phyloP scores from a whole-genome alignment of 2,113 vertebrate species.

The Origma solitaria region DNA sequence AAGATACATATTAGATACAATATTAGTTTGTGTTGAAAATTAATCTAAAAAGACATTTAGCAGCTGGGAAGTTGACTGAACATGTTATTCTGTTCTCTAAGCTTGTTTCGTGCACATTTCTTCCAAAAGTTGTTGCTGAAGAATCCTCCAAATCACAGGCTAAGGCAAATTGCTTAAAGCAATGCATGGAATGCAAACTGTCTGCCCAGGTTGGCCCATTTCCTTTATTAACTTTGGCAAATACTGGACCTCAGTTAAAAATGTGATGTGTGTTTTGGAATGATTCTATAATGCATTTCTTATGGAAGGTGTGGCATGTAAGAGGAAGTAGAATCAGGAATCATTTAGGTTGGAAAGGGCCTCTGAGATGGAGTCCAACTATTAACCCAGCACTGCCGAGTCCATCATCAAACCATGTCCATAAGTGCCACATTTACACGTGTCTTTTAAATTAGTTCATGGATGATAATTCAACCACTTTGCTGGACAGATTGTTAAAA shows the following conservation, averaged over 20 bases:
- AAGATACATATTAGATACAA: neutral
- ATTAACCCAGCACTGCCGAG: neutral
- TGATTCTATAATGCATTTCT: neutral
- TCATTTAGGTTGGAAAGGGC: neutral
- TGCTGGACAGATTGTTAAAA: neutral
- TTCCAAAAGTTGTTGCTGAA: neutral
- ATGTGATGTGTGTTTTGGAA: neutral
- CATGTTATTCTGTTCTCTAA: neutral
- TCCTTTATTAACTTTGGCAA: neutral
- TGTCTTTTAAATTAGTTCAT: neutral
- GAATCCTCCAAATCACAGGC: neutral
- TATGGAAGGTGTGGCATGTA: neutral
- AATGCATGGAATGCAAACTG: neutral
- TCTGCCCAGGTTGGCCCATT: neutral
- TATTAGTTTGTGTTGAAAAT: neutral
- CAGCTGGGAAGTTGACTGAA: neutral
- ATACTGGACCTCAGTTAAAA: neutral
- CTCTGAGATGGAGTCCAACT: neutral
- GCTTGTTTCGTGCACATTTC: neutral
- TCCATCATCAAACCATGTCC: neutral
- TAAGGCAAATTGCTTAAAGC: neutral
- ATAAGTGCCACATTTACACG: neutral
- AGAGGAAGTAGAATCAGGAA: neutral
- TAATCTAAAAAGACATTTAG: neutral
- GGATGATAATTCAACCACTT: neutral